Conservation (phyloP, 2,888 invertebrate species). For the Drosophila quinaria region DNA sequence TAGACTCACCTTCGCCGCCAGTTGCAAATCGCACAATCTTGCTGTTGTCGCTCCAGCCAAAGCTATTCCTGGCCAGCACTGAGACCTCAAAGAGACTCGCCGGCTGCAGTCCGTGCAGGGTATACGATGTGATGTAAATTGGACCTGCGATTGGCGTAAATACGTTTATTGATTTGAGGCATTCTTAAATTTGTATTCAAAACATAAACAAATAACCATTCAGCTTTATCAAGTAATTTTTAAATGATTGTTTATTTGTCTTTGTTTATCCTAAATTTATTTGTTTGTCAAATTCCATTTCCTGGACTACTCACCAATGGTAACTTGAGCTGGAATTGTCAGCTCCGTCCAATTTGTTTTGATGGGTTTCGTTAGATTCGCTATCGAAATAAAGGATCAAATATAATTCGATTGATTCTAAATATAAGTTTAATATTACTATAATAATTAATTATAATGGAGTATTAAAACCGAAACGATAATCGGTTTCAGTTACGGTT, state of each 20-base stretch:
- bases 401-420: too few relatives aligned
- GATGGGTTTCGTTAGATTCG: conserved; percentile 49
- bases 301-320: conserved; percentile 78
- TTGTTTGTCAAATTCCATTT: neutral
- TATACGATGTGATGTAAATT: conserved; percentile 91
- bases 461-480: too few relatives aligned
- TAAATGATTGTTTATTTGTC: conserved; percentile 1
- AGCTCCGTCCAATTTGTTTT: conserved; percentile 83
- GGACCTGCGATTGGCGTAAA: conserved; percentile 87
- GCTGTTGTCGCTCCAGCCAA: conserved; percentile 94
- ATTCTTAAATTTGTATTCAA: neutral
- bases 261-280: neutral
- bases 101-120: conserved; percentile 90
- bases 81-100: conserved; percentile 92
- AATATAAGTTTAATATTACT: too few relatives aligned
- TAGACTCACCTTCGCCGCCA: conserved; percentile 88
- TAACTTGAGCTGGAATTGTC: conserved; percentile 84
- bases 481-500: too few relatives aligned
- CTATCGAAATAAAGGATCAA: neutral
- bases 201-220: neutral
- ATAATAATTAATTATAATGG: too few relatives aligned
- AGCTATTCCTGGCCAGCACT: conserved; percentile 92
- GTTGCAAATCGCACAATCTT: conserved; percentile 92
- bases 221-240: too few relatives aligned
- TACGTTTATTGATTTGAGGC: neutral